Conservation (phyloP, 1,140 invertebrate species). For the Cotesia chilonis region DNA sequence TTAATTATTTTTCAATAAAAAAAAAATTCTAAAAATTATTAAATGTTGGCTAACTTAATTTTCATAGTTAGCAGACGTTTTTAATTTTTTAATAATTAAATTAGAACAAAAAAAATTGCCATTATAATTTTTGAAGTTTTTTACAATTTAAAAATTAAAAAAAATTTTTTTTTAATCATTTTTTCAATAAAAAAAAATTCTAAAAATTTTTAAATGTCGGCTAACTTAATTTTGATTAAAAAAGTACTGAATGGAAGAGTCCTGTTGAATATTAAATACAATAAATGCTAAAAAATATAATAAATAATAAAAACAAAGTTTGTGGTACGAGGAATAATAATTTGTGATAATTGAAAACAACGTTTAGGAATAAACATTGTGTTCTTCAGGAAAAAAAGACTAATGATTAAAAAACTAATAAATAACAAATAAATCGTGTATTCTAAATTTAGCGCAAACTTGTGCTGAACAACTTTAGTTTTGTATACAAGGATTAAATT, state of each 20-base stretch:
- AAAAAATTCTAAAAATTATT: too few species aligned
- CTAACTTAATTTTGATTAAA: too few species aligned
- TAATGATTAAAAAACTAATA: conserved; percentile 42
- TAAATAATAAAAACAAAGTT: conserved; percentile 54
- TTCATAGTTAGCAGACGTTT: too few species aligned
- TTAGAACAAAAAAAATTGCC: too few species aligned
- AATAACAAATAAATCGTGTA: conserved; percentile 55
- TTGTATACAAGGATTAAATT: conserved; percentile 50
- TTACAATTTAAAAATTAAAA: too few species aligned
- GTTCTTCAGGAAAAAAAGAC: conserved; percentile 53
- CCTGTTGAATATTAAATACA: conserved; percentile 23
- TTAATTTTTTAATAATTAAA: too few species aligned
- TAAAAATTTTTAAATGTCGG: too few species aligned
- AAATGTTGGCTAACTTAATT: too few species aligned
- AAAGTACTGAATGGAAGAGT: not conserved
- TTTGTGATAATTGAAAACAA: conserved; percentile 62
- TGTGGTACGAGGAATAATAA: conserved; percentile 60
- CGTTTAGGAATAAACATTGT: conserved; percentile 61
- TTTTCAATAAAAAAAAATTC: too few species aligned
- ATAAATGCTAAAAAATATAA: conserved; percentile 18
- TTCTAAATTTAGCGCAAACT: conserved; percentile 59
- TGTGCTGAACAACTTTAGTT: conserved; percentile 60
- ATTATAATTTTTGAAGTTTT: too few species aligned
- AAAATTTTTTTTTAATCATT: too few species aligned
- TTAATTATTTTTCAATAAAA: too few species aligned